Evolutionary conservation across 1,140 invertebrate species (phyloP).

Genomic region (Eueides isabella): DNA sequence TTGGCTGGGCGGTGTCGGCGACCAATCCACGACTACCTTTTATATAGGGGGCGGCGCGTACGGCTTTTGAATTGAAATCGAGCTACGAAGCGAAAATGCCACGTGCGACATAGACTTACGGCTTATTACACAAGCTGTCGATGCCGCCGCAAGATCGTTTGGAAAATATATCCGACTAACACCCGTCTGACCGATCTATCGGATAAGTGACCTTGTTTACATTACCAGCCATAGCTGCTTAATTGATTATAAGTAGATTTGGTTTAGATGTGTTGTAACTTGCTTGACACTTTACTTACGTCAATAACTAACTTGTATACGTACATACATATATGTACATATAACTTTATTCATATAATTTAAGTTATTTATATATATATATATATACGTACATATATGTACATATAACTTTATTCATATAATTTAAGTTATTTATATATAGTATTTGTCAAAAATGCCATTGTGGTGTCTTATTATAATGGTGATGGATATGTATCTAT

Average conservation of each 20-base stretch:
- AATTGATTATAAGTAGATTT: constrained; percentile 35
- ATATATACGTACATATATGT: too few relatives aligned
- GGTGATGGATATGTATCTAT: too few relatives aligned
- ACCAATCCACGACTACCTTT: constrained; percentile 63
- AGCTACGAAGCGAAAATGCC: constrained; percentile 75
- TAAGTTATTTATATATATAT: too few relatives aligned
- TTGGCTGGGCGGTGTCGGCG: constrained; percentile 68
- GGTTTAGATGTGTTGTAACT: background rate
- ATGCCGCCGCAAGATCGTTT: constrained; percentile 47
- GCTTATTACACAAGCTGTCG: constrained; percentile 54
- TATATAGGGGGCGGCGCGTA: constrained; percentile 61
- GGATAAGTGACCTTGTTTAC: constrained; percentile 48
- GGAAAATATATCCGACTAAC: constrained; percentile 44
- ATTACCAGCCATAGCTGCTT: constrained; percentile 26
- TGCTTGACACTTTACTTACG: background rate
- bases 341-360: too few relatives aligned
- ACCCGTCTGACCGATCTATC: constrained; percentile 38
- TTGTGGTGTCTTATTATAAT: background rate
- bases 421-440: background rate
- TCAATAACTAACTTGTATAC: background rate
- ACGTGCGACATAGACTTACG: constrained; percentile 61
- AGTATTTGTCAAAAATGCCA: background rate
- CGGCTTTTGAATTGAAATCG: constrained; percentile 61
- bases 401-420: too few relatives aligned
- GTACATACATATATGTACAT: too few relatives aligned